A percentile compares a stretch with the other conserved stretches of the same genome.
These are phyloP conservation scores for Cichlasoma orientale DNA, from an alignment of 2,797 vertebrate species.

Conservation along the genomic window DNA sequence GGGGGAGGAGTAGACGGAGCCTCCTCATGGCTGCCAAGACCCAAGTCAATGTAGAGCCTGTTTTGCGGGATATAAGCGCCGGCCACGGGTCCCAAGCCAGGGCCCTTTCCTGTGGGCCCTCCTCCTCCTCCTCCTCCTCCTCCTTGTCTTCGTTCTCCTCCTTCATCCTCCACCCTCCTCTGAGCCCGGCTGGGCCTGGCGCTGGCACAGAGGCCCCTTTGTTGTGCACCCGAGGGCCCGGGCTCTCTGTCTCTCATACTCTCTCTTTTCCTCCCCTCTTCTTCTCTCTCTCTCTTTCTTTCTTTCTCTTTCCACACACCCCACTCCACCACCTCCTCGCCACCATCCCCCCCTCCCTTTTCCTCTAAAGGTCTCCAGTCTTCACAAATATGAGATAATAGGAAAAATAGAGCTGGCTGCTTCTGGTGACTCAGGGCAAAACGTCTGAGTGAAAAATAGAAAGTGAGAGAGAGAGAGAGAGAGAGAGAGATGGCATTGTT, in stretches of 20 bases:
- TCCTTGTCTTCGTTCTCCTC: constrained; percentile 57
- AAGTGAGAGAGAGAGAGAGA: constrained; percentile 49
- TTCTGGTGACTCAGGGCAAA: constrained; percentile 80
- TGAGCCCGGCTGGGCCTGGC: constrained; percentile 92
- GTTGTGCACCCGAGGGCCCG: constrained; percentile 88
- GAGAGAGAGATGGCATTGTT: constrained; percentile 61
- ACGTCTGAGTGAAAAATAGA: constrained; percentile 78
- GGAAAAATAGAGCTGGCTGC: constrained; percentile 87
- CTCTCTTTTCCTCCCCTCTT: constrained; percentile 69
- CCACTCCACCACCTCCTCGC: constrained; percentile 44
- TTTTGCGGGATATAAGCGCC: constrained; percentile 80
- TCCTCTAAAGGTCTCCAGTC: constrained; percentile 87
- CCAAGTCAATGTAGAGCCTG: constrained; percentile 95
- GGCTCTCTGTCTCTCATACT: constrained; percentile 77
- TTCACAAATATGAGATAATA: constrained; percentile 97
- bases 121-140: constrained; percentile 60
- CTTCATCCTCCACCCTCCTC: constrained; percentile 81
- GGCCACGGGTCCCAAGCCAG: constrained; percentile 88
- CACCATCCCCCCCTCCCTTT: constrained; percentile 36
- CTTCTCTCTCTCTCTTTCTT: constrained; percentile 31
- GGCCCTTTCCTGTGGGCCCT: constrained; percentile 95
- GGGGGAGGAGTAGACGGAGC: constrained; percentile 78
- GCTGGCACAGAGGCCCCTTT: constrained; percentile 95
- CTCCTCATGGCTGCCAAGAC: constrained; percentile 88
- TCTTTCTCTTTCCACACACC: constrained; percentile 74